These are phyloP conservation scores for Drosophila hawaiiensis DNA, from an alignment of 2,888 invertebrate species.

Conservation along the genomic window DNA sequence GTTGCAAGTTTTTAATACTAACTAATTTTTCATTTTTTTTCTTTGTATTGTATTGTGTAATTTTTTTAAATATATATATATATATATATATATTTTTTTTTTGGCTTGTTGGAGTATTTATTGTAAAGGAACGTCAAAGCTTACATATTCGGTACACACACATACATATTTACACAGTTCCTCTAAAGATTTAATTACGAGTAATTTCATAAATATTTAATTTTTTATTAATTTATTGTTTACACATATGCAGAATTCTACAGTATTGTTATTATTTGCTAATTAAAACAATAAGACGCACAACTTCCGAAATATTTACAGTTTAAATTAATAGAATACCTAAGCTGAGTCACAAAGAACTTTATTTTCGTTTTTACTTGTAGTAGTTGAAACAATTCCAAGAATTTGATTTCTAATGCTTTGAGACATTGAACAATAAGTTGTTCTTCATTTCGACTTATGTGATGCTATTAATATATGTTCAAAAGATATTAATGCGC, in stretches of 20 bases:
- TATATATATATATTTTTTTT: too few relatives aligned
- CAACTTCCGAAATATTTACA: constrained; percentile 39
- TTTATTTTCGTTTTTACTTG: not conserved
- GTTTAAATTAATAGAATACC: constrained; percentile 2
- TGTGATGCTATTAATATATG: not conserved
- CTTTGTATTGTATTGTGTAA: not conserved
- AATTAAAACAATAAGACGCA: constrained; percentile 2
- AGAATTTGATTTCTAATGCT: not conserved
- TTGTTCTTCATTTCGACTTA: not conserved
- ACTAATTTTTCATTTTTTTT: constrained; percentile 36
- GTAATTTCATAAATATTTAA: constrained; percentile 15
- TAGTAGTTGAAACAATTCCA: not conserved
- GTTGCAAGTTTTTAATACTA: constrained; percentile 59
- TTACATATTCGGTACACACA: constrained; percentile 31
- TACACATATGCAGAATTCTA: constrained; percentile 48
- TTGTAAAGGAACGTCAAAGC: constrained; percentile 50
- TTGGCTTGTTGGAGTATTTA: constrained; percentile 36
- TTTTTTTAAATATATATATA: constrained; percentile 1
- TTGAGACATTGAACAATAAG: not conserved
- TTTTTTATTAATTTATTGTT: constrained; percentile 33
- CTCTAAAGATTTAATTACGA: constrained; percentile 16
- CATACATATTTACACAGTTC: constrained; percentile 65
- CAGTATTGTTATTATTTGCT: not conserved
- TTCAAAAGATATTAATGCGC: constrained; percentile 1
- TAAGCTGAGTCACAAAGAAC: not conserved